Evolutionary conservation across 2,888 invertebrate genomes (phyloP).

Genomic region (Cantharis lateralis): DNA sequence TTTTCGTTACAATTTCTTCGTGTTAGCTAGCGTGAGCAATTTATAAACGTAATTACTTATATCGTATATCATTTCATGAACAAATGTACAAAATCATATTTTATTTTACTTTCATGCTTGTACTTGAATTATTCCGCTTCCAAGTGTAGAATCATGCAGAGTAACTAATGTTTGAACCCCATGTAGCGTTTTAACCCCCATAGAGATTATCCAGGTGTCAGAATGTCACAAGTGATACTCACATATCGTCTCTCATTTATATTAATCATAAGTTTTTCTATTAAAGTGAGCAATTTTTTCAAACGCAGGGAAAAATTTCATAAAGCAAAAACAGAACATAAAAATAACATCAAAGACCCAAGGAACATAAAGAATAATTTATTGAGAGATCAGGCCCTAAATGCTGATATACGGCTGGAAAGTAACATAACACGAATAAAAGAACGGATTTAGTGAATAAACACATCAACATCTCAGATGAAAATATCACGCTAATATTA

Average conservation of each 20-base stretch:
- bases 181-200: constrained; percentile 31
- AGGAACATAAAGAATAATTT: not conserved
- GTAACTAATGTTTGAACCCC: constrained; percentile 31
- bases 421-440: not conserved
- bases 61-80: constrained; percentile 24
- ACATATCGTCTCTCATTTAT: constrained; percentile 15
- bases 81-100: constrained; percentile 28
- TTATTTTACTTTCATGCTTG: constrained; percentile 22
- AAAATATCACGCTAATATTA: not conserved
- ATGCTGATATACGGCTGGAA: not conserved
- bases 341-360: not conserved
- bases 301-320: not conserved
- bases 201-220: constrained; percentile 27
- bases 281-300: not conserved
- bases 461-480: not conserved
- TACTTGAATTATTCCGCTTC: constrained; percentile 26
- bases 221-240: constrained; percentile 24
- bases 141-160: constrained; percentile 30
- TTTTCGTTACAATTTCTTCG: not conserved
- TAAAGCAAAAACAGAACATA: not conserved
- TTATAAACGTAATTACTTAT: constrained; percentile 29
- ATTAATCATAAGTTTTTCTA: not conserved
- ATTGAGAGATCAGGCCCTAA: not conserved
- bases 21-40: constrained; percentile 16
- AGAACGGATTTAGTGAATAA: not conserved